phyloP scores from a whole-genome alignment of 2,113 vertebrate species.

The Vulpes lagopus region DNA sequence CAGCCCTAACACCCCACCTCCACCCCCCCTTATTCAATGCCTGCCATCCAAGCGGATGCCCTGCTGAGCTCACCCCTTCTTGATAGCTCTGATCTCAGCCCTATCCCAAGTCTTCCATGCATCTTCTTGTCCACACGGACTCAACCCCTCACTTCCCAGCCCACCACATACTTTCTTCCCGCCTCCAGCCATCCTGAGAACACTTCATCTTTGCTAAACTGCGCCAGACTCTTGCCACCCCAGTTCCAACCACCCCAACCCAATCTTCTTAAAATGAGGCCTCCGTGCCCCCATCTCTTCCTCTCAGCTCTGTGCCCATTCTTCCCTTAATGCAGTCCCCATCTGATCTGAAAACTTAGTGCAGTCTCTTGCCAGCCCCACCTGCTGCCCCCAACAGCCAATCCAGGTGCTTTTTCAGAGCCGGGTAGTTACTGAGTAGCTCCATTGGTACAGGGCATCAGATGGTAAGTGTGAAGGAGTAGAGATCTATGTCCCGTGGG shows the following conservation, averaged over 20 bases:
- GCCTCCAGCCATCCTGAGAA: neutral
- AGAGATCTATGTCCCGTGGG: neutral
- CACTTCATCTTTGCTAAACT: neutral
- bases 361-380: neutral
- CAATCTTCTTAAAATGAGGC: neutral
- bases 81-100: neutral
- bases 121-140: neutral
- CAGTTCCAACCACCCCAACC: neutral
- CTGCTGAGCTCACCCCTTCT: neutral
- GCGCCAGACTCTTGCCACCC: no score
- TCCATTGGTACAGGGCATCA: neutral
- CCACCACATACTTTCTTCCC: no score
- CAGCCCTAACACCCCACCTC: neutral
- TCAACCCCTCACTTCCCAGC: neutral
- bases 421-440: neutral
- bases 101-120: neutral
- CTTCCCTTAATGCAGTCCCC: neutral
- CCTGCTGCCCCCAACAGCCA: neutral
- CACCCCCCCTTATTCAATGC: neutral
- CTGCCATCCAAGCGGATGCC: neutral
- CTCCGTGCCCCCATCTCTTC: neutral
- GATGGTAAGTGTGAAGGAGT: neutral
- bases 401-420: neutral
- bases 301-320: neutral
- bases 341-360: neutral